Base-by-base conservation (phyloP, 1,140 invertebrate species). In the Ceratina australensis region DNA sequence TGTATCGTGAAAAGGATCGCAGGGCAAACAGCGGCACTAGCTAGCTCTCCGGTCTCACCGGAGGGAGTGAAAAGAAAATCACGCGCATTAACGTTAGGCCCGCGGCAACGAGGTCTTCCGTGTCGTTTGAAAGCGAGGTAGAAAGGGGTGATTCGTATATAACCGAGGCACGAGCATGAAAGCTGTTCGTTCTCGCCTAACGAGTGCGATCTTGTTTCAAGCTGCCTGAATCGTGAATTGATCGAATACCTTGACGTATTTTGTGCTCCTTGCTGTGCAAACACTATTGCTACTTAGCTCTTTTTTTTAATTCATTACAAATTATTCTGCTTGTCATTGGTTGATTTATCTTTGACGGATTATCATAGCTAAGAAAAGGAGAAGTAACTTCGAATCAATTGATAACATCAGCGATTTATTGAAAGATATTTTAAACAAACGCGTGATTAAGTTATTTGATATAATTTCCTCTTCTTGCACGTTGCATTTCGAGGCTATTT, bases 41-140 rank as follows among this genome's bases (percentile, higher is more conserved):
- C 59, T 24, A 20, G 50, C 1, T 59, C 60, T 50, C 28, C 24
- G 33, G 1, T 28, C 1, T 59, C 60, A 33, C 49, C 24, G 22
- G 1, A 49, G 16, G 61, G 60, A 56, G 52, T 78, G 76, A 78
- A 78, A 72, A 63, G 76, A 78, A 65, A 78, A 78, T 78, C 76
- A 64, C 50, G 69, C 20, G 69, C 76, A 72, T 78, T 78, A 78
- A 65, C 76, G 60, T 78, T 78, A 71, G 68, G 68, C 67, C 75
- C 18, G 59, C 49, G 75, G 67, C 75, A 57, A 72, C 4, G 75
- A 72, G 59, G 68, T 42, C 60, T 78, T 64, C n/a, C 60, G 68
- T 72, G 75, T 64, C 68, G 68, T 72, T 72, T 78, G 50, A 78
- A 56, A 64, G 49, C 42, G n/a, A 28, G 22, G 24, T 24, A 64